These are phyloP conservation scores for Aspidiotus rigidus DNA, from an alignment of 2,888 invertebrate genomes.

Conservation along the genomic window DNA sequence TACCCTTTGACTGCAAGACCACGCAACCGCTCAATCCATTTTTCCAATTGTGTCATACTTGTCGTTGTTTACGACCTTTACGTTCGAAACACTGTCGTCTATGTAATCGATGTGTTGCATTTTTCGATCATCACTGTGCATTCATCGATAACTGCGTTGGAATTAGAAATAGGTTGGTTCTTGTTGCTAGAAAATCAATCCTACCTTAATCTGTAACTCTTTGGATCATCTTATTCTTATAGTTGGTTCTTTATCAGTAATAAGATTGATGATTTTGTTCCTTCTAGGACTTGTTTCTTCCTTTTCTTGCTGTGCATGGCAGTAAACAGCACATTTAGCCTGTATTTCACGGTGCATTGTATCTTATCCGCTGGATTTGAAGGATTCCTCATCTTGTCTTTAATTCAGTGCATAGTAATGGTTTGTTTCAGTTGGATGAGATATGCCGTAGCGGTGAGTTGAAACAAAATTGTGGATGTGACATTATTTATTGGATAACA, in stretches of 20 bases:
- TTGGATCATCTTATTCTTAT: no score
- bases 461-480: neutral
- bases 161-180: conserved; percentile 59
- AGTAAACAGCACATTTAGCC: conserved; percentile 75
- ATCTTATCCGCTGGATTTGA: conserved; percentile 77
- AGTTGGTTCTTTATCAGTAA: no score
- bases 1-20: conserved; percentile 59
- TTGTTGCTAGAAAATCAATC: neutral
- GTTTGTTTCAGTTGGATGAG: conserved; percentile 79
- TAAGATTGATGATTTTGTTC: neutral
- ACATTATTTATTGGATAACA: neutral
- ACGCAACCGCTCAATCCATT: conserved; percentile 65
- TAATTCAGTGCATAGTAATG: conserved; percentile 73
- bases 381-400: conserved; percentile 69
- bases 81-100: conserved; percentile 86
- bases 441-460: conserved; percentile 51
- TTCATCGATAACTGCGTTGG: conserved; percentile 94
- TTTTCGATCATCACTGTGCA: conserved; percentile 91
- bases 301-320: conserved; percentile 79
- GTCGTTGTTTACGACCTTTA: conserved; percentile 73
- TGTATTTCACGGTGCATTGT: conserved; percentile 79
- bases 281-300: conserved; percentile 77
- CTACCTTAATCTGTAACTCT: neutral
- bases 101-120: conserved; percentile 78
- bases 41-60: conserved; percentile 80